Conservation (phyloP, 2,113 vertebrate species). For the Grus americana region DNA sequence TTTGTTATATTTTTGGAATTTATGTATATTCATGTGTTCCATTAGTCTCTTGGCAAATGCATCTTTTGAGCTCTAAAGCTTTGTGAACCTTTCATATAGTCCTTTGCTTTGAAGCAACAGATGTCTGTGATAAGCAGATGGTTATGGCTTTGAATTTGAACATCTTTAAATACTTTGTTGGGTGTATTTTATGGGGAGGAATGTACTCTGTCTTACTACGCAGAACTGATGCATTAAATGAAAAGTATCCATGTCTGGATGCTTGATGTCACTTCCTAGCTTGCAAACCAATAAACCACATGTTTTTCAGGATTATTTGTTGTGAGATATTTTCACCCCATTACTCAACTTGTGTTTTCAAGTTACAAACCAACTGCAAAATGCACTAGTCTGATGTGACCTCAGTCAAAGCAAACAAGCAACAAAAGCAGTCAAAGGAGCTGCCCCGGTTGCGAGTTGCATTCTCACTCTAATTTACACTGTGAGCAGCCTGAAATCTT, state of each 20-base stretch:
- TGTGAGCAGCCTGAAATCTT: background rate
- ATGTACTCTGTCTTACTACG: background rate
- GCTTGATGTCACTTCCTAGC: slow-evolving; percentile 19
- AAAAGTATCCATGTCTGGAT: slow-evolving; percentile 21
- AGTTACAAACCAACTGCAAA: slow-evolving; percentile 43
- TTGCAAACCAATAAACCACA: slow-evolving; percentile 15
- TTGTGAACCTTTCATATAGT: slow-evolving; percentile 37
- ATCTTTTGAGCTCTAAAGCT: slow-evolving; percentile 28
- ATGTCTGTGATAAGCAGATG: slow-evolving; percentile 48
- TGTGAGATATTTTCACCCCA: slow-evolving; percentile 23
- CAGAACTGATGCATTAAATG: slow-evolving; percentile 13
- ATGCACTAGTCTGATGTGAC: background rate
- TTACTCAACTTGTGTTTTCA: slow-evolving; percentile 53
- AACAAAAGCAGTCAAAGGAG: background rate
- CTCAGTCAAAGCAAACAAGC: background rate
- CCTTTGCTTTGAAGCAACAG: slow-evolving; percentile 54
- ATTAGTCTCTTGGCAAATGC: slow-evolving; percentile 12
- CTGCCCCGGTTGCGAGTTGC: background rate
- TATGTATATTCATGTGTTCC: slow-evolving; percentile 17
- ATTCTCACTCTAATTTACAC: background rate
- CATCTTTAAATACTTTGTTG: slow-evolving; percentile 53
- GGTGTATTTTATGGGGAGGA: slow-evolving; percentile 20
- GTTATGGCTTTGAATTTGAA: slow-evolving; percentile 21
- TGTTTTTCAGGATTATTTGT: slow-evolving; percentile 16
- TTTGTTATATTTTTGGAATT: slow-evolving; percentile 21